A percentile compares a stretch with the other conserved stretches of the same genome.
Evolutionary conservation across 2,888 invertebrate species (phyloP).

Genomic region (Caenorhabditis sp.): DNA sequence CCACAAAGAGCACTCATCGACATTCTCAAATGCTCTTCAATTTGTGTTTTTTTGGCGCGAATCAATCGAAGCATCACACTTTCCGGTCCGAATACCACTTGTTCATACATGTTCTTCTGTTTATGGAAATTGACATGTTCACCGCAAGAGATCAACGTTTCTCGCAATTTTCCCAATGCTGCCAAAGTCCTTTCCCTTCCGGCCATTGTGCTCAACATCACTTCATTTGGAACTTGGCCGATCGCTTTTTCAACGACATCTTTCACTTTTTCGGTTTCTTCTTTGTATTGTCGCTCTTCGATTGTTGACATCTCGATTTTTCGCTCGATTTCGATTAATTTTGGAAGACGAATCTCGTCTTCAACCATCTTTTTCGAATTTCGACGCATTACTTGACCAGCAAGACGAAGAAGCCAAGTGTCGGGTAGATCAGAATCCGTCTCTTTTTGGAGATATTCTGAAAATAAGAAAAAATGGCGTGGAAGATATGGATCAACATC

Average conservation of each 20-base stretch:
- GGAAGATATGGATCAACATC: no score
- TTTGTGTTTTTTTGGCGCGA: background rate
- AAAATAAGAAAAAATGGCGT: background rate
- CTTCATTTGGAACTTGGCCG: background rate
- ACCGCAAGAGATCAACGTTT: background rate
- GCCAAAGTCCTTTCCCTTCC: background rate
- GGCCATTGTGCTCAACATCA: background rate
- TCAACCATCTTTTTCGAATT: background rate
- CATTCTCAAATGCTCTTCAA: background rate
- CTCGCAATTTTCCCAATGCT: background rate
- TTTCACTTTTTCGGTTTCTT: background rate
- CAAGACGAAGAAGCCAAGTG: background rate
- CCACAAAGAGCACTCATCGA: background rate
- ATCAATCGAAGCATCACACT: background rate
- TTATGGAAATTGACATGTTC: background rate
- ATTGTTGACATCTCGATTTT: background rate
- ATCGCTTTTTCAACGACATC: background rate
- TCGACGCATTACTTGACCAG: background rate
- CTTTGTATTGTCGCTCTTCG: background rate
- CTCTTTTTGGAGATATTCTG: background rate
- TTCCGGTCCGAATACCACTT: background rate
- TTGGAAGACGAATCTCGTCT: background rate
- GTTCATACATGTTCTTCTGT: background rate
- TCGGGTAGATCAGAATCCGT: no score
- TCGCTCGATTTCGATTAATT: background rate